phyloP scores from a whole-genome alignment of 2,888 invertebrate genomes.

The Argyra leucocephala region DNA sequence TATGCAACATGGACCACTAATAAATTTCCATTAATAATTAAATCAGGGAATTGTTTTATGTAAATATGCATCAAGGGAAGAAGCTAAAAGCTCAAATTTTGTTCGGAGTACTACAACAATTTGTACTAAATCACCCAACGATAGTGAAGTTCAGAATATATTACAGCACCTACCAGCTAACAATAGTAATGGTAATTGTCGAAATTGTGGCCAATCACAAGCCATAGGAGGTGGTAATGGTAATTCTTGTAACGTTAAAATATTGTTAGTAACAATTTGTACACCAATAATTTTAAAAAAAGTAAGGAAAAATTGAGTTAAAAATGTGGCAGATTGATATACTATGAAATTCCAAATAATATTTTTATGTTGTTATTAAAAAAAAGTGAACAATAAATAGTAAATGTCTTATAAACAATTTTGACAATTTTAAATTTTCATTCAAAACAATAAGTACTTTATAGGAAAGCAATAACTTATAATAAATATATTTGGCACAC shows the following conservation, averaged over 20 bases:
- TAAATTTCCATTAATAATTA: slow-evolving; percentile 86
- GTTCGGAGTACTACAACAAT: slow-evolving; percentile 87
- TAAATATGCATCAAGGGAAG: slow-evolving; percentile 85
- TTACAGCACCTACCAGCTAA: slow-evolving; percentile 60
- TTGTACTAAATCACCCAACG: slow-evolving; percentile 86
- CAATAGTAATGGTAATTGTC: slow-evolving; percentile 12
- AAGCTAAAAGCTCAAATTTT: slow-evolving; percentile 94
- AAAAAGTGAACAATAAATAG: slow-evolving; percentile 1
- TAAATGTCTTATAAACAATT: neutral
- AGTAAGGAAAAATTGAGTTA: neutral
- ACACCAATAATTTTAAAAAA: neutral
- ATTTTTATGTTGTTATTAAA: slow-evolving; percentile 1
- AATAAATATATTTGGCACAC: too few relatives aligned
- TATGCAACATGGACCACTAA: slow-evolving; percentile 90
- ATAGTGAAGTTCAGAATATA: slow-evolving; percentile 77
- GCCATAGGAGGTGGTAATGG: slow-evolving; percentile 45
- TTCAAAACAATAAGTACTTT: too few relatives aligned
- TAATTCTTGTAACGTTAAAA: slow-evolving; percentile 19
- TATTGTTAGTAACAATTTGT: neutral
- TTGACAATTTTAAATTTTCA: too few relatives aligned
- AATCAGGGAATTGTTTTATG: slow-evolving; percentile 91
- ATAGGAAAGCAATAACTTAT: too few relatives aligned
- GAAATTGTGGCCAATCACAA: slow-evolving; percentile 43
- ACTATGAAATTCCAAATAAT: neutral
- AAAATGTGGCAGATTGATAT: neutral